Conservation (phyloP, 2,888 invertebrate genomes). For the Monochamus alternatus region DNA sequence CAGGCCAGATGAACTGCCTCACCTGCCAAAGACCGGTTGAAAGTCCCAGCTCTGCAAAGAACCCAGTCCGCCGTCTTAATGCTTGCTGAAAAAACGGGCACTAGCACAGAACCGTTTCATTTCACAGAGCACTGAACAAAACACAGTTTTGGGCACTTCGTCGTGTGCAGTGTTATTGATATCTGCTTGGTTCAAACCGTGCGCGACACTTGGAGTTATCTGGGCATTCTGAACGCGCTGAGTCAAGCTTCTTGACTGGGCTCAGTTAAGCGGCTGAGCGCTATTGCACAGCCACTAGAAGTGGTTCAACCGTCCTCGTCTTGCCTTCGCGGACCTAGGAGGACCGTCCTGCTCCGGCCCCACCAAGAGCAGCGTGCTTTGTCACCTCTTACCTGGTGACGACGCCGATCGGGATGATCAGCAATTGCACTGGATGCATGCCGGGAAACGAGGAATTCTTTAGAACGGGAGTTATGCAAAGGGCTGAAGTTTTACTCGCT, state of each 20-base stretch:
- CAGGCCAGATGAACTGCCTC: slow-evolving; percentile 53
- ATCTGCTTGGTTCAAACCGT: slow-evolving; percentile 1
- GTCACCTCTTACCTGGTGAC: slow-evolving; percentile 57
- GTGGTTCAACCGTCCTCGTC: slow-evolving; percentile 40
- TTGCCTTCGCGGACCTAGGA: slow-evolving; percentile 26
- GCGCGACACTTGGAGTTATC: slow-evolving; percentile 18
- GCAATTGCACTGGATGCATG: slow-evolving; percentile 2
- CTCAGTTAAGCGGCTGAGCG: slow-evolving; percentile 46
- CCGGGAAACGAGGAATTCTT: not conserved
- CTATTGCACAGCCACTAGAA: slow-evolving; percentile 52
- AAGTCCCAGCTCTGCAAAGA: slow-evolving; percentile 7
- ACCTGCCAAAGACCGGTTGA: slow-evolving; percentile 30
- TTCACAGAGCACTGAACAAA: slow-evolving; percentile 25
- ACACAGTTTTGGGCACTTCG: slow-evolving; percentile 14
- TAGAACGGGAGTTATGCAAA: too few relatives aligned
- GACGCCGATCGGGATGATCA: slow-evolving; percentile 9
- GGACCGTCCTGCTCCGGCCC: slow-evolving; percentile 40
- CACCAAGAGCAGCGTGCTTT: slow-evolving; percentile 53
- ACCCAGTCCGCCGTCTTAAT: slow-evolving; percentile 8
- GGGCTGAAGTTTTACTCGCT: not conserved
- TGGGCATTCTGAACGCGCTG: slow-evolving; percentile 44
- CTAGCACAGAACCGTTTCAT: slow-evolving; percentile 21
- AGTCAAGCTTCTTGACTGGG: slow-evolving; percentile 55
- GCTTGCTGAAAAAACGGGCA: slow-evolving; percentile 14
- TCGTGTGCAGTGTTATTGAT: slow-evolving; percentile 6